Conservation (phyloP, 2,113 vertebrate genomes). For the Copsychus sechellarum region DNA sequence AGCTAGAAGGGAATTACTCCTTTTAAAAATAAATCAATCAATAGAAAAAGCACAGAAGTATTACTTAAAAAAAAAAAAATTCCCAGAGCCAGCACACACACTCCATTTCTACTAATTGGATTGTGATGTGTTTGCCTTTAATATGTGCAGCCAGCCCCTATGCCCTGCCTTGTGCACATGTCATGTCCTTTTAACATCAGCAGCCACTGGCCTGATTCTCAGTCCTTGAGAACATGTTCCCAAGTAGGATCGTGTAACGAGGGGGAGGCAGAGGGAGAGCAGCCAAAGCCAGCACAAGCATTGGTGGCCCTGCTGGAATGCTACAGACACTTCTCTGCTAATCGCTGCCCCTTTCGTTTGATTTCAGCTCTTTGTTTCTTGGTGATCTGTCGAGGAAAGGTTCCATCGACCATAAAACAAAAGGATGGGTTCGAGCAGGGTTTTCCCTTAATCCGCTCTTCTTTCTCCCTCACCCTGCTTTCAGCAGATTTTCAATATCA, state of each 20-base stretch:
- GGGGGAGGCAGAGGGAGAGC: neutral
- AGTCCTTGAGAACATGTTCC: slow-evolving; percentile 63
- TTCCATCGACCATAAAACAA: neutral
- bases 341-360: neutral
- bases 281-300: neutral
- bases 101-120: slow-evolving; percentile 67
- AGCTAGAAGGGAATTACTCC: slow-evolving; percentile 20
- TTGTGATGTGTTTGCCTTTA: slow-evolving; percentile 82
- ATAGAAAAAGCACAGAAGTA: slow-evolving; percentile 53
- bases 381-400: neutral
- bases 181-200: slow-evolving; percentile 95
- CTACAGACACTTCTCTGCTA: neutral
- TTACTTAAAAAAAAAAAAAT: slow-evolving; percentile 18
- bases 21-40: slow-evolving; percentile 65
- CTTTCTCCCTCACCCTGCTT: neutral
- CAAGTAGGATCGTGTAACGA: slow-evolving; percentile 50
- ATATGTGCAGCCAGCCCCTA: slow-evolving; percentile 91
- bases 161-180: slow-evolving; percentile 86
- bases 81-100: slow-evolving; percentile 27
- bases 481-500: neutral
- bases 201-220: slow-evolving; percentile 90
- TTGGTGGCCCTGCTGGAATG: neutral
- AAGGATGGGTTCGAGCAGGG: neutral
- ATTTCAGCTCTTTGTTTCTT: neutral
- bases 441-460: neutral